These are phyloP conservation scores for Hippasteria phrygiana DNA, from an alignment of 53 echinoderm and acorn worm species.

Conservation along the genomic window DNA sequence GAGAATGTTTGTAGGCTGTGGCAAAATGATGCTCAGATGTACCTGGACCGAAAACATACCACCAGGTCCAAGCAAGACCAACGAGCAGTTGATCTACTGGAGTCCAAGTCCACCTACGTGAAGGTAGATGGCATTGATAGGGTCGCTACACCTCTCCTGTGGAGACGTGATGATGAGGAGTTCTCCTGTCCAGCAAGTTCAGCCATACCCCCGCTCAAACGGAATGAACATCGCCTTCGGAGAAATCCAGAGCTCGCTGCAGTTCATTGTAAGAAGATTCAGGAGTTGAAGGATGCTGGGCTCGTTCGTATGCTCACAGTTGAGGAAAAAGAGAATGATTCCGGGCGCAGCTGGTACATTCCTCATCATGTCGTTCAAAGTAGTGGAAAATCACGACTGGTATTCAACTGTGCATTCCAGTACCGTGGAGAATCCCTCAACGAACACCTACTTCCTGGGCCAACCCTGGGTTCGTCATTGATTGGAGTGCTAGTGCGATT, in stretches of 20 bases:
- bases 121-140: background rate
- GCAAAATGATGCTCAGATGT: constrained; percentile 28
- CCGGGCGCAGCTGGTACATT: constrained; percentile 31
- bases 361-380: constrained; percentile 47
- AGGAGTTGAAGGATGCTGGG: background rate
- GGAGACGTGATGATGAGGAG: background rate
- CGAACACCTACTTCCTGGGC: background rate
- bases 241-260: background rate
- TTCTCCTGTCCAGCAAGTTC: too few relatives aligned
- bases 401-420: constrained; percentile 3
- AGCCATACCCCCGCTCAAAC: too few relatives aligned
- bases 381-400: background rate
- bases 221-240: constrained; percentile 11
- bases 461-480: constrained; percentile 9
- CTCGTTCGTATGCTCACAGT: background rate
- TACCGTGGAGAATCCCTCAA: background rate
- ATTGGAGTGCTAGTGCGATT: constrained; percentile 22
- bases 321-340: background rate
- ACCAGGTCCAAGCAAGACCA: too few relatives aligned
- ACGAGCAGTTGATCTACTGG: too few relatives aligned
- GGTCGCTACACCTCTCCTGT: background rate
- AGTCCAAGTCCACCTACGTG: background rate
- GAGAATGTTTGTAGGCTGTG: constrained; percentile 8
- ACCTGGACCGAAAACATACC: background rate
- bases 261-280: background rate